phyloP scores from a whole-genome alignment of 1,140 invertebrate species.

The Zophobas atratus region DNA sequence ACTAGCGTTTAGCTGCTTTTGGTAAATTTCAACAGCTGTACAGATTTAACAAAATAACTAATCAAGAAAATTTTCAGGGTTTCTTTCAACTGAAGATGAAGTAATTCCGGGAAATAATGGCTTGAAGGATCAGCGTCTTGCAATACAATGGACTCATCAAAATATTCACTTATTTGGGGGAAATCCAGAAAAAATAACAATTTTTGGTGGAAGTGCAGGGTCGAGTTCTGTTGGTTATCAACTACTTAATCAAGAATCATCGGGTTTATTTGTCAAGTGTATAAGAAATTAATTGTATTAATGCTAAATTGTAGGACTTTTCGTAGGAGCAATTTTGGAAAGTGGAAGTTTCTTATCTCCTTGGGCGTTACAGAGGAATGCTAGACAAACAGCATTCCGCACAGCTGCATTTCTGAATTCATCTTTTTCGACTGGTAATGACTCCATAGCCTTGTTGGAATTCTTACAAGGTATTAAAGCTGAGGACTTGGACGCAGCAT shows the following conservation, averaged over 20 bases:
- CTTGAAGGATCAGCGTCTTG: constrained; percentile 73
- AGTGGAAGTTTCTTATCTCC: constrained; percentile 45
- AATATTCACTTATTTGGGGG: constrained; percentile 70
- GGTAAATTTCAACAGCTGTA: constrained; percentile 62
- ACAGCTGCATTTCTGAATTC: constrained; percentile 14
- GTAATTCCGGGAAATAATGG: constrained; percentile 70
- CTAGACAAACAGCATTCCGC: constrained; percentile 7
- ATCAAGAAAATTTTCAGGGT: constrained; percentile 40
- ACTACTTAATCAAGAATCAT: constrained; percentile 69
- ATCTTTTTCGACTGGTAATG: not conserved
- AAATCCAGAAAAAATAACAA: constrained; percentile 68
- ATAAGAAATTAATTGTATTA: not conserved
- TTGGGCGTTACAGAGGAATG: constrained; percentile 23
- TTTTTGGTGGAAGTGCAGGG: constrained; percentile 73
- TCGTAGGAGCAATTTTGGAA: constrained; percentile 52
- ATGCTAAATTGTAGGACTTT: constrained; percentile 49
- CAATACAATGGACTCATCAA: constrained; percentile 69
- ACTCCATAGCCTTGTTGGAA: constrained; percentile 13
- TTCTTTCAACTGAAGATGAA: constrained; percentile 48
- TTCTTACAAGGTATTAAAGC: constrained; percentile 30
- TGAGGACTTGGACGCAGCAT: constrained; percentile 1
- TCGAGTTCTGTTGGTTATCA: constrained; percentile 71
- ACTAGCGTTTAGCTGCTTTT: constrained; percentile 63
- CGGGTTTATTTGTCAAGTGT: constrained; percentile 58
- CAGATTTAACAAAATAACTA: constrained; percentile 22